These are phyloP conservation scores for Excalfactoria chinensis DNA, from an alignment of 2,113 vertebrate species.

Conservation along the genomic window DNA sequence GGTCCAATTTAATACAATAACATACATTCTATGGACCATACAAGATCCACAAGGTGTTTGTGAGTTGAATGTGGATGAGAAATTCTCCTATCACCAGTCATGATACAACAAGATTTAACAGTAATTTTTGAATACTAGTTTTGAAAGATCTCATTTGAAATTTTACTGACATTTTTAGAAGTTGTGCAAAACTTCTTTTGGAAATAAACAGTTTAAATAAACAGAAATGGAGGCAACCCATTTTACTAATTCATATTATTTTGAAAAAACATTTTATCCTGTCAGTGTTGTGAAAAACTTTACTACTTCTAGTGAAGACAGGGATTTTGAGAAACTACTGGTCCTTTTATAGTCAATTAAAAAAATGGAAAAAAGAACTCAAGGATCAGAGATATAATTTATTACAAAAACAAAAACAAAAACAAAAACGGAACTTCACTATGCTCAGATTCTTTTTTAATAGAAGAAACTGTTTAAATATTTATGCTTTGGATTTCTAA, in stretches of 20 bases:
- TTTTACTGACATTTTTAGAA: background rate
- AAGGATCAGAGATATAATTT: background rate
- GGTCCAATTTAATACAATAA: background rate
- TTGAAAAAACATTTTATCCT: background rate
- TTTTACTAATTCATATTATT: background rate
- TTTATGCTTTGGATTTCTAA: background rate
- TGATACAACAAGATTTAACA: background rate
- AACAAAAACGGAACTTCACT: too few species aligned
- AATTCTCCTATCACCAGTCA: background rate
- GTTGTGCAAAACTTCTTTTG: background rate
- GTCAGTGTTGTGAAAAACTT: background rate
- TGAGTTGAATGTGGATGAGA: background rate
- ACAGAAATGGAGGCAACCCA: too few species aligned
- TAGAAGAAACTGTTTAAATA: background rate
- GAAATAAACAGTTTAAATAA: background rate
- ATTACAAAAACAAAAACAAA: too few species aligned
- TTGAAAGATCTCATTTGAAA: background rate
- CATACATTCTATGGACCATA: background rate
- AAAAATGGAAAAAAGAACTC: background rate
- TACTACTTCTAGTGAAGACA: background rate
- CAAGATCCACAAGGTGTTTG: rapidly evolving
- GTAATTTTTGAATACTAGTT: background rate
- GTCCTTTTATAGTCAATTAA: background rate
- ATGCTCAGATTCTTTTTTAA: background rate
- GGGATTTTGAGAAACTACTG: background rate